A percentile compares a stretch with the other conserved stretches of the same genome.
Conservation (phyloP, 2,888 invertebrate genomes). For the Eupithecia subfuscata region DNA sequence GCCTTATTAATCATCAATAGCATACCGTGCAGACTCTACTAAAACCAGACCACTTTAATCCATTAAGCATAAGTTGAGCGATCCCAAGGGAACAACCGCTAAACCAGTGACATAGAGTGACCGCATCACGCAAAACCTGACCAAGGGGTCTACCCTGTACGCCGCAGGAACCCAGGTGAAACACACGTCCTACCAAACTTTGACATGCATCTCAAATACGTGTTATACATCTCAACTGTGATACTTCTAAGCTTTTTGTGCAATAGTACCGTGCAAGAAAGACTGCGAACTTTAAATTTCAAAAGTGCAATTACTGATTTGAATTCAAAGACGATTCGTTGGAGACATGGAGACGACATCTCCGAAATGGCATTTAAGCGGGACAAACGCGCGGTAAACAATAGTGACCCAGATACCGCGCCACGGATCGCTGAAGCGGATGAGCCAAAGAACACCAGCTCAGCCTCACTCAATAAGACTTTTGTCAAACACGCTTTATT, state of each 20-base stretch:
- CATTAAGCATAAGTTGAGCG: constrained; percentile 70
- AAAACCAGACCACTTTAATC: constrained; percentile 76
- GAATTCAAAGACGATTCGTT: constrained; percentile 39
- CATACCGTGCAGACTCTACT: constrained; percentile 59
- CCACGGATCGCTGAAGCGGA: constrained; percentile 46
- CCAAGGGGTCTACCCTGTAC: constrained; percentile 47
- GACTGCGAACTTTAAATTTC: constrained; percentile 27
- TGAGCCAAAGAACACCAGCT: constrained; percentile 51
- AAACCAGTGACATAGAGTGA: constrained; percentile 53
- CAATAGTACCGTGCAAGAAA: constrained; percentile 29
- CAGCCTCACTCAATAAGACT: constrained; percentile 50
- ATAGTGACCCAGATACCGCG: constrained; percentile 44
- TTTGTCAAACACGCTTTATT: constrained; percentile 58
- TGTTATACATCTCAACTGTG: constrained; percentile 40
- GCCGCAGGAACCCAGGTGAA: constrained; percentile 56
- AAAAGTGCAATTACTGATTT: constrained; percentile 37
- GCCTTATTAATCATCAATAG: constrained; percentile 64
- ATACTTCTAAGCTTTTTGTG: constrained; percentile 57
- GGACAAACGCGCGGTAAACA: constrained; percentile 47
- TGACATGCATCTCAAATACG: constrained; percentile 35
- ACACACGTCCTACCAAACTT: constrained; percentile 58
- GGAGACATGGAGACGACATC: constrained; percentile 39
- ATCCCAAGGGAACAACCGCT: constrained; percentile 63
- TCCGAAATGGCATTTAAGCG: constrained; percentile 47
- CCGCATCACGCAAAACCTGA: constrained; percentile 51